These are phyloP conservation scores for Tenualosa thibaudeaui DNA, from an alignment of 2,797 vertebrate species.

Conservation along the genomic window DNA sequence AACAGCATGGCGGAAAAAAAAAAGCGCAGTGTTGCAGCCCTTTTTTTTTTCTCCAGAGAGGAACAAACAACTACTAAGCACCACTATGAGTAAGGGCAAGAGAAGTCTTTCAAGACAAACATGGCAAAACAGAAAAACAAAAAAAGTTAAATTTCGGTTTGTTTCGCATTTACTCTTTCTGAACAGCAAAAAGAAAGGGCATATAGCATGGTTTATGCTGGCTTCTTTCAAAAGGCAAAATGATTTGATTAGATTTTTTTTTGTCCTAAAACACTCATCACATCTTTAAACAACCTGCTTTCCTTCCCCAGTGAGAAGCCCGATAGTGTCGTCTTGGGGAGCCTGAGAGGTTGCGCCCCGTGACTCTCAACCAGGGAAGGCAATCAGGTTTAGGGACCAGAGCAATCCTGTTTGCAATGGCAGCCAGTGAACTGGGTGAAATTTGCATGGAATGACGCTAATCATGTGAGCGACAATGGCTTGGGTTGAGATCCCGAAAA, in stretches of 20 bases:
- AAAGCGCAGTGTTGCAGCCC: conserved; percentile 6
- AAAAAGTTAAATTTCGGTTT: background rate
- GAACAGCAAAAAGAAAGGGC: background rate
- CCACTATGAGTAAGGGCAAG: background rate
- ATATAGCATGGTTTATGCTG: conserved; percentile 8
- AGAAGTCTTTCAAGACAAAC: background rate
- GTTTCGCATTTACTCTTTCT: background rate
- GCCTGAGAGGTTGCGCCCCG: background rate
- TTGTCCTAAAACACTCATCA: background rate
- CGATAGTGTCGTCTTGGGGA: background rate
- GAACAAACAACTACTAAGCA: background rate
- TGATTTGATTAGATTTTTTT: background rate
- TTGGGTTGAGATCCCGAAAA: background rate
- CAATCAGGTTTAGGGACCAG: background rate
- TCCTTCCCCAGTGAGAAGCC: background rate
- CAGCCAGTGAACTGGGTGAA: background rate
- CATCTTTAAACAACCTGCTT: background rate
- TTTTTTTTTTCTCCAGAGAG: background rate
- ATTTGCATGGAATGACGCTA: background rate
- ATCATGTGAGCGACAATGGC: background rate
- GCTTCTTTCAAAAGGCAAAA: background rate
- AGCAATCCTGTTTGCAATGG: background rate
- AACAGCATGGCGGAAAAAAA: background rate
- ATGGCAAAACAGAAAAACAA: background rate
- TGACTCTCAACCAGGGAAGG: background rate